Percentiles rank a stretch among this genome's conserved stretches.
Conservation (phyloP, 1,140 invertebrate genomes). For the Cecropterus lyciades region DNA sequence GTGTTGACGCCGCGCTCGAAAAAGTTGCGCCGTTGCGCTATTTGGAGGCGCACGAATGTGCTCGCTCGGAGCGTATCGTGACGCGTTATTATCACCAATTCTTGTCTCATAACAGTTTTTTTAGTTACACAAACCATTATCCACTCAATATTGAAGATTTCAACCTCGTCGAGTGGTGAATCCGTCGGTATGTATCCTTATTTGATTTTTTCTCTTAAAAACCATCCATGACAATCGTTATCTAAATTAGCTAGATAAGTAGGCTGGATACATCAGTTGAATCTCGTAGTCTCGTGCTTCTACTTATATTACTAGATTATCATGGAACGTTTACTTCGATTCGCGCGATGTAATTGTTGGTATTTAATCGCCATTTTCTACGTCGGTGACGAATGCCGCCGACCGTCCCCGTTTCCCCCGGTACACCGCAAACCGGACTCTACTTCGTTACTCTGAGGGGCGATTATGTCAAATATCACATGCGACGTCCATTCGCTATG, state of each 20-base stretch:
- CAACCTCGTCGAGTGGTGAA: conserved; percentile 36
- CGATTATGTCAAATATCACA: conserved; percentile 55
- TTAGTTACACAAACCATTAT: conserved; percentile 48
- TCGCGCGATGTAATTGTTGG: conserved; percentile 72
- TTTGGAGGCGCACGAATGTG: conserved; percentile 81
- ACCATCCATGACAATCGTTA: conserved; percentile 48
- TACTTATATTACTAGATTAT: not conserved
- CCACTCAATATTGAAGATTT: conserved; percentile 48
- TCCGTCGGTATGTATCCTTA: conserved; percentile 61
- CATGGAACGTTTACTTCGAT: conserved; percentile 36
- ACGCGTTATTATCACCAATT: conserved; percentile 74
- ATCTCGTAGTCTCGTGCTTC: conserved; percentile 40
- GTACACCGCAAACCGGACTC: conserved; percentile 68
- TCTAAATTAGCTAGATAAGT: conserved; percentile 57
- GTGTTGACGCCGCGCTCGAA: conserved; percentile 82
- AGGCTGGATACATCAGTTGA: conserved; percentile 30
- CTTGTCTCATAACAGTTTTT: conserved; percentile 64
- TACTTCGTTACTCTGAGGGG: conserved; percentile 64
- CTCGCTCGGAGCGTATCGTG: conserved; percentile 65
- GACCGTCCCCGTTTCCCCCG: conserved; percentile 71
- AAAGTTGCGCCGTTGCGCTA: conserved; percentile 83
- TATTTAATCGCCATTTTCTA: conserved; percentile 83
- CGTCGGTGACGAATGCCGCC: conserved; percentile 77
- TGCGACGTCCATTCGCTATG: conserved; percentile 62
- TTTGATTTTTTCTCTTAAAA: conserved; percentile 44